Evolutionary conservation across 2,113 vertebrate species (phyloP).

Genomic region (Syngnathoides biaculeatus): DNA sequence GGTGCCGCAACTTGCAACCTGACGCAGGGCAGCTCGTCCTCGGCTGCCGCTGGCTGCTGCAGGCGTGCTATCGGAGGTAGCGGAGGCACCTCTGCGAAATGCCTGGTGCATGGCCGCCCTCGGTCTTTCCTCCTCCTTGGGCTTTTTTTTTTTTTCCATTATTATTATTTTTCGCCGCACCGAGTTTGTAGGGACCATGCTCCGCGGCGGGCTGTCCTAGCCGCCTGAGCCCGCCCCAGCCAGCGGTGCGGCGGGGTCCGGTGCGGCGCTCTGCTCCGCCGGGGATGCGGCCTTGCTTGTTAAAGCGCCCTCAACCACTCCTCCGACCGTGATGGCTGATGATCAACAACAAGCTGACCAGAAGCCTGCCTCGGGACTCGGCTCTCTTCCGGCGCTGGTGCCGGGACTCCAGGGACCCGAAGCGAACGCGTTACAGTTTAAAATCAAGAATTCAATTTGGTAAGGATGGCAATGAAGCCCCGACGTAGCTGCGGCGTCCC

Average conservation of each 20-base stretch:
- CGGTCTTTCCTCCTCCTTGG: conserved; percentile 8
- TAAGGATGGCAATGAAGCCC: conserved; percentile 66
- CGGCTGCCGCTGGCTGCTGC: conserved; percentile 73
- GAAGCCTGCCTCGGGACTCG: conserved; percentile 72
- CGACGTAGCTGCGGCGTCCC: conserved; percentile 19
- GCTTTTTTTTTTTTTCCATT: no score
- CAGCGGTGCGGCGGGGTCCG: conserved; percentile 59
- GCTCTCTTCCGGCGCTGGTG: conserved; percentile 81
- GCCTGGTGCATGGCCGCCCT: conserved; percentile 58
- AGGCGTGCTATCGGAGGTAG: conserved; percentile 78
- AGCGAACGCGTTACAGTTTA: conserved; percentile 88
- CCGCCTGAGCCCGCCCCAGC: conserved; percentile 56
- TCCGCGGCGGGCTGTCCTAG: conserved; percentile 59
- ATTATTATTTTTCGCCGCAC: conserved; percentile 19
- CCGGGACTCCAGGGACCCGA: conserved; percentile 87
- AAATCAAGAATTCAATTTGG: conserved; percentile 95
- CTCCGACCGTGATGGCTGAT: conserved; percentile 83
- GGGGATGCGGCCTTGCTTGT: conserved; percentile 86
- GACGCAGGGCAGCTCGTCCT: conserved; percentile 61
- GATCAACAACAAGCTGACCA: conserved; percentile 83
- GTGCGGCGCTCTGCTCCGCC: conserved; percentile 71
- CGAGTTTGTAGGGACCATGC: conserved; percentile 61
- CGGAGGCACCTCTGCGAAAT: conserved; percentile 64
- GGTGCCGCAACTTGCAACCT: conserved; percentile 8
- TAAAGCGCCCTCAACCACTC: conserved; percentile 73